A percentile compares a stretch with the other conserved stretches of the same genome.
These are phyloP conservation scores for Pontoporia blainvillei DNA, from an alignment of 2,113 vertebrate genomes.

Conservation along the genomic window DNA sequence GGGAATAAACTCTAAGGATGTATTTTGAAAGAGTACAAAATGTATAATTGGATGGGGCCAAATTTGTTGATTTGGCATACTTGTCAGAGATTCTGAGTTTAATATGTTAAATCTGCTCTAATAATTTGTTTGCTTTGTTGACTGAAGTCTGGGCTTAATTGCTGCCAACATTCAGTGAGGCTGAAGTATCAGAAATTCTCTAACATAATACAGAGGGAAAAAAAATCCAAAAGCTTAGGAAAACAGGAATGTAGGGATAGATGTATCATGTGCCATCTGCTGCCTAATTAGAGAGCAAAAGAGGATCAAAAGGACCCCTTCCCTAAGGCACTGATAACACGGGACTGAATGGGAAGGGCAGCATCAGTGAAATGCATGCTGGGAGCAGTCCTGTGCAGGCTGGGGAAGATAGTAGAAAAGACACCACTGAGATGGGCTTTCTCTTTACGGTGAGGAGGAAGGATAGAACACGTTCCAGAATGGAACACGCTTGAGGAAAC, in stretches of 20 bases:
- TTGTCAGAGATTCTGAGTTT: constrained; percentile 22
- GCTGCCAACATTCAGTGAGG: constrained; percentile 17
- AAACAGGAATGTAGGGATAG: background rate
- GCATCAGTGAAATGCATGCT: fast-evolving
- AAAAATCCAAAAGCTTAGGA: background rate
- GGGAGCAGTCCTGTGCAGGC: fast-evolving
- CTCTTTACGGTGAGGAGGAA: background rate
- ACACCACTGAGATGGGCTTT: background rate
- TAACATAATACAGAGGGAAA: background rate
- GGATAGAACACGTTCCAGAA: background rate
- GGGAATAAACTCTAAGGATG: background rate
- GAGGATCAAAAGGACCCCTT: background rate
- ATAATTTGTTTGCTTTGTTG: constrained; percentile 37
- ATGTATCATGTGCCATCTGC: constrained; percentile 3
- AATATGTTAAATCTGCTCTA: constrained; percentile 45
- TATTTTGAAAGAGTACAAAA: background rate
- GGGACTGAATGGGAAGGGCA: background rate
- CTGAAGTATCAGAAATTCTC: constrained; percentile 30
- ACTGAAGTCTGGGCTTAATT: constrained; percentile 28
- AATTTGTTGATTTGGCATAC: background rate
- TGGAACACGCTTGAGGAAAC: background rate
- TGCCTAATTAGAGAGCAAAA: background rate
- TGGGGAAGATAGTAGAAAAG: background rate
- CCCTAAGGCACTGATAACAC: background rate
- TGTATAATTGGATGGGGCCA: background rate